Percentiles rank a stretch among this genome's conserved stretches.
Conservation (phyloP, 2,888 invertebrate species). For the Drosophila demipolita region DNA sequence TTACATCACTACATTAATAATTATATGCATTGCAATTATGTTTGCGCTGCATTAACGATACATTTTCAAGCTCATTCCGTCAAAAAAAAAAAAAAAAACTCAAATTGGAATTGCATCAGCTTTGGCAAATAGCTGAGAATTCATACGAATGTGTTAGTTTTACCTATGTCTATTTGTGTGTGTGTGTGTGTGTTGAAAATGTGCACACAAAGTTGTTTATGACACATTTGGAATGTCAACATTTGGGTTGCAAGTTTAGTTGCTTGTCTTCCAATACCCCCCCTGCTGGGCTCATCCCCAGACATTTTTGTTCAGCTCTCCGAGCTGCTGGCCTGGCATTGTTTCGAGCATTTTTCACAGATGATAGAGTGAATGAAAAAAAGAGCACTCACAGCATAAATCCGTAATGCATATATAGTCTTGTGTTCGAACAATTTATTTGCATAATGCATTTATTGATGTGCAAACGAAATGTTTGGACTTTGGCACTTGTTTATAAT, state of each 20-base stretch:
- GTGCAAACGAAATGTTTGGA: constrained; percentile 42
- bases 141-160: neutral
- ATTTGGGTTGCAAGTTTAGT: constrained; percentile 49
- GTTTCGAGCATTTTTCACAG: constrained; percentile 42
- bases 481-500: constrained; percentile 20
- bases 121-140: constrained; percentile 32
- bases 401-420: constrained; percentile 17
- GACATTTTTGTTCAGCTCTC: neutral
- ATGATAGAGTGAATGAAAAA: neutral
- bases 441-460: constrained; percentile 55
- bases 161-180: neutral
- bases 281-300: neutral
- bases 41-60: constrained; percentile 8
- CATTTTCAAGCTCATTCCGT: neutral
- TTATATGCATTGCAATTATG: constrained; percentile 12
- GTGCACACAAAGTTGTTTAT: constrained; percentile 58
- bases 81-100: constrained; percentile 37
- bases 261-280: constrained; percentile 9
- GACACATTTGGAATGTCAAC: constrained; percentile 64
- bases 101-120: constrained; percentile 55
- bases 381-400: constrained; percentile 8
- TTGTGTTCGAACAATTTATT: constrained; percentile 36
- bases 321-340: constrained; percentile 36
- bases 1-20: neutral
- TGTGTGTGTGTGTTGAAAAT: constrained; percentile 6